Evolutionary conservation across 2,888 invertebrate genomes (phyloP), one percentile per base, ranked within the genome.

Genomic region (Eupithecia insigniata): DNA sequence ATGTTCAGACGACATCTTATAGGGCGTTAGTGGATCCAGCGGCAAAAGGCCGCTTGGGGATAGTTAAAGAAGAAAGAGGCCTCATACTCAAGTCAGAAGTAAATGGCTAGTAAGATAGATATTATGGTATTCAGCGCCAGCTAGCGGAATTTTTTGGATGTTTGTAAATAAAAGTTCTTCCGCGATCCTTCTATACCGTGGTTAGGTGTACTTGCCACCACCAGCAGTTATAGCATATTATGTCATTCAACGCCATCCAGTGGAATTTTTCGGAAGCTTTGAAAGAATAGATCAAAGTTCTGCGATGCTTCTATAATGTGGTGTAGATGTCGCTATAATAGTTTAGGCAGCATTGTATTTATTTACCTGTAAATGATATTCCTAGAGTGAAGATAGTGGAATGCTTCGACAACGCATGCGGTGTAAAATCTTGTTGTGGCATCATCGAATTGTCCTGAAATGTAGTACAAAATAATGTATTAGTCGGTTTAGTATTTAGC

Each of bases 381-480:
- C 80, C 99, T 96, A 81, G 98, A 97, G 91, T 99, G 99, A 76
- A 99, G 95, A 92, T 99, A 99, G 87, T 99, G 98, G 91, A 99
- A 99, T 5, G 99, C 99, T 93, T 99, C 99, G 36, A 99, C 97
- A 16, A 99, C 99, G 89, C 99, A 99, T 4, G 98, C 98, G 0
- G 98, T 98, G 89, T 99, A 99, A 93, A 99, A 99, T 80, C 99
- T 95, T 0, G 99, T 98, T 0, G 98, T 99, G 55, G 96, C 93
- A 88, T 99, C 99, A 89, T 99, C 99, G 87, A 99, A 99, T 91
- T 98, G 97, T 72, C 94, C 94, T 94, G 87, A 71, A 91, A 43
- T 30, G 5, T 18, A n/a, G 8, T 16, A n/a, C n/a, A 62, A 61
- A 18, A 62, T 32, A 12, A 34, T 61, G n/a, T 16, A 60, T 51